phyloP scores from a whole-genome alignment of 2,113 vertebrate genomes.

The Labeo rohita region DNA sequence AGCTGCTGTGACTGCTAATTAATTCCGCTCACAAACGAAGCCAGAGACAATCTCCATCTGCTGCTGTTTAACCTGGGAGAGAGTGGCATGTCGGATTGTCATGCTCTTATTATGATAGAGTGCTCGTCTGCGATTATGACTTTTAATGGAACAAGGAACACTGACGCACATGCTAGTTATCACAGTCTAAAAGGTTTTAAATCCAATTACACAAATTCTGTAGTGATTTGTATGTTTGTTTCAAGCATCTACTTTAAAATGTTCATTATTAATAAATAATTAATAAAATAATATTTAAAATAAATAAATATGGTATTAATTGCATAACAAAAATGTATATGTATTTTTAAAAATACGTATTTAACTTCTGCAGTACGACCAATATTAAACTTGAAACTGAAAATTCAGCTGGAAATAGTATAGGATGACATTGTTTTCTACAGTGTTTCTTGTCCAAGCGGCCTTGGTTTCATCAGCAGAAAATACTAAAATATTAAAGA shows the following conservation, averaged over 20 bases:
- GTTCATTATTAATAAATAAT: background rate
- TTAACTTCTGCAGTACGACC: background rate
- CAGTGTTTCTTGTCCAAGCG: background rate
- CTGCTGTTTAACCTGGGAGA: conserved; percentile 65
- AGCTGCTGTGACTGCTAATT: conserved; percentile 71
- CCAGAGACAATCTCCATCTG: conserved; percentile 66
- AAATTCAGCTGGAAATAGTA: background rate
- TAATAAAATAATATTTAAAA: background rate
- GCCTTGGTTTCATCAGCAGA: background rate
- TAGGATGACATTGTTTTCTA: background rate
- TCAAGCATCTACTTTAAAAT: background rate
- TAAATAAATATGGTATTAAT: background rate
- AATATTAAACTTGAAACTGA: background rate
- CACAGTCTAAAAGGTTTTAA: background rate
- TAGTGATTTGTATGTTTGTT: background rate
- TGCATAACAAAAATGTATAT: background rate
- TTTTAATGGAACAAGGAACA: conserved; percentile 53
- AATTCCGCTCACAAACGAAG: conserved; percentile 65
- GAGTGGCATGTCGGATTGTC: conserved; percentile 51
- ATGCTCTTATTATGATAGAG: conserved; percentile 59
- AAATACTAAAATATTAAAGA: background rate
- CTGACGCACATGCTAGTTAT: conserved; percentile 21
- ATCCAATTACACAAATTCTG: conserved; percentile 1
- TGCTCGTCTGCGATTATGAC: conserved; percentile 55
- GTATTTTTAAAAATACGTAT: background rate